phyloP scores from a whole-genome alignment of 1,140 invertebrate species.

The Drosophila albomicans region DNA sequence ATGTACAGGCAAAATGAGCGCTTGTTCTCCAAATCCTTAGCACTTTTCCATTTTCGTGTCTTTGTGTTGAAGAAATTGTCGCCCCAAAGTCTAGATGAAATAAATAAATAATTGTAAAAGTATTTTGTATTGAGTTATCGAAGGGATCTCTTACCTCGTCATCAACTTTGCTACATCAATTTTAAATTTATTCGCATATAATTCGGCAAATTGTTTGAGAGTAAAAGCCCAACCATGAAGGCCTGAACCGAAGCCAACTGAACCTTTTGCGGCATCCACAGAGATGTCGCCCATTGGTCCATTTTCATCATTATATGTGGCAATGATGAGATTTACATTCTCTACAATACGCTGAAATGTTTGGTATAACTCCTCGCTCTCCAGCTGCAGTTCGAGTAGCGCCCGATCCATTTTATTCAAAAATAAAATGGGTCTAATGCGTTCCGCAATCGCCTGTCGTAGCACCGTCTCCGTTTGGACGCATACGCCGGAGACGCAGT shows the following conservation, averaged over 20 bases:
- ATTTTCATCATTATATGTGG: constrained; percentile 97
- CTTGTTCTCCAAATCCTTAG: constrained; percentile 94
- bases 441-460: constrained; percentile 98
- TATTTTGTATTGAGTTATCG: not conserved
- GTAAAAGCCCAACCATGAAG: constrained; percentile 99
- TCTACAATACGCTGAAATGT: constrained; percentile 99
- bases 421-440: constrained; percentile 99
- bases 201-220: constrained; percentile 99
- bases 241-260: constrained; percentile 99
- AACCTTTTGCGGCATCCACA: constrained; percentile 98
- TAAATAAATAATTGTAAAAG: constrained; percentile 5
- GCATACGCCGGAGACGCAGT: constrained; percentile 99
- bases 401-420: constrained; percentile 99
- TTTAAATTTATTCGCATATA: constrained; percentile 99
- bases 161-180: constrained; percentile 98
- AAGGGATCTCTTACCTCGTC: constrained; percentile 88
- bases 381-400: constrained; percentile 96
- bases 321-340: constrained; percentile 99
- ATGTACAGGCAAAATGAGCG: constrained; percentile 99
- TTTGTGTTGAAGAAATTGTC: constrained; percentile 98
- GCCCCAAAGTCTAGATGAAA: constrained; percentile 90
- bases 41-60: constrained; percentile 98
- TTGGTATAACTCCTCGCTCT: constrained; percentile 98
- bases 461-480: constrained; percentile 99
- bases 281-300: constrained; percentile 99